Base-by-base conservation (phyloP, 2,113 vertebrate species). In the Ciconia stormi region DNA sequence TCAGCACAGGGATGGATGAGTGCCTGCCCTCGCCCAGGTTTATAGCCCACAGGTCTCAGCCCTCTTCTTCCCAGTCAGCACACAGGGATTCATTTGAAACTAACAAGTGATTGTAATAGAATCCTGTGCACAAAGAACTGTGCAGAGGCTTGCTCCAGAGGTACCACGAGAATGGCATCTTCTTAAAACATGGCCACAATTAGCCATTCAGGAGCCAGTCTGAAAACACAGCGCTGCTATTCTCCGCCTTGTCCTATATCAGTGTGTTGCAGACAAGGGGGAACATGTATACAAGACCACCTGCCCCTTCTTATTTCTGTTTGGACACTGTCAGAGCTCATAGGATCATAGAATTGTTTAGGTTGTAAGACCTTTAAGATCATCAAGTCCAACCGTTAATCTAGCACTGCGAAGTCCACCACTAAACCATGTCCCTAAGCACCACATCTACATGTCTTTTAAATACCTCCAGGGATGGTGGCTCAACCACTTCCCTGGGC, bases 81-180 rank as follows among this genome's bases (percentile, higher is more conserved):
- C 29, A 6, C 0, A 0, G 32, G 0, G 3, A 6, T 72, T 82
- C 7, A 4, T 21, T 6, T 73, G 53, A 9, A 15, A 9, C 20
- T 40, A 49, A 4, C 7, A 22, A 15, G 46, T 26, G n/a, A 36
- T 27, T 67, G 29, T 16, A 36, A 9, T 19, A 61, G 19, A 87
- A 52, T 29, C 7, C 10, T 20, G 6, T 10, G 17, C 46, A 16
- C 13, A 25, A 30, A 40, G 23, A 50, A 1, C 44, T 40, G 9
- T n/a, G 9, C 3, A 5, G n/a, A 42, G 11, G 2, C 4, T 67
- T 50, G 16, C 23, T 82, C 16, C n/a, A 19, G 23, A 70, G 23
- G 12, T 47, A n/a, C 29, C 6, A 11, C 0, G 0, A 47, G 58
- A 78, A 53, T 12, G 20, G 11, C 10, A 2, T 36, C 26, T 52